Evolutionary conservation across 2,888 invertebrate species (phyloP).

Genomic region (Drosophila rellima): DNA sequence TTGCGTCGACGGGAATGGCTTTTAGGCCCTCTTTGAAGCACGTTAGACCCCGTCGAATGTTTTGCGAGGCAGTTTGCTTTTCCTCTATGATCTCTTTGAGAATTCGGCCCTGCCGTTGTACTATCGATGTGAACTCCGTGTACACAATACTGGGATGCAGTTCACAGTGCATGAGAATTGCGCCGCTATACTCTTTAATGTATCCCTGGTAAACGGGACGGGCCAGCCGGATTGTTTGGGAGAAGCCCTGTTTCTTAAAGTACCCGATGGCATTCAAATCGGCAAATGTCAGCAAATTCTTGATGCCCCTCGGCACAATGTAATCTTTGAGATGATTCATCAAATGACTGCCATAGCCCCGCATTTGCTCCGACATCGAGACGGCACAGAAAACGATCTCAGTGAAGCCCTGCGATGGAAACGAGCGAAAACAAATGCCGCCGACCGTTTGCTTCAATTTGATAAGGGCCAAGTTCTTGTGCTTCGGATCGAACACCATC

Average conservation of each 20-base stretch:
- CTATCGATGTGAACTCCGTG: conserved; percentile 92
- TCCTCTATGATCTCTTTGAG: conserved; percentile 88
- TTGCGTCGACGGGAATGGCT: conserved; percentile 87
- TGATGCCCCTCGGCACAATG: conserved; percentile 92
- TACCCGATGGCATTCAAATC: conserved; percentile 4
- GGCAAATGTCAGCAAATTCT: conserved; percentile 86
- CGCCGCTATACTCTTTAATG: conserved; percentile 85
- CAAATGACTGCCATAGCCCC: conserved; percentile 98
- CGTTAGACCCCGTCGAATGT: conserved; percentile 92
- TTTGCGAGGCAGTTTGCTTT: conserved; percentile 85
- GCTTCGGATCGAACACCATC: neutral
- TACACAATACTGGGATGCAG: conserved; percentile 96
- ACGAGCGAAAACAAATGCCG: conserved; percentile 96
- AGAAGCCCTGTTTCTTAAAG: neutral
- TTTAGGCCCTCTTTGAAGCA: conserved; percentile 95
- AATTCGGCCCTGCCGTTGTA: conserved; percentile 95
- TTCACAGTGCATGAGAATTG: conserved; percentile 99
- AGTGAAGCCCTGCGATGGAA: conserved; percentile 96
- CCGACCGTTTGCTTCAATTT: neutral
- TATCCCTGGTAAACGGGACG: neutral
- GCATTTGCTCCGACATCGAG: conserved; percentile 96
- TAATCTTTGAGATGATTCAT: conserved; percentile 99
- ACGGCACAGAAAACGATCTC: conserved; percentile 99
- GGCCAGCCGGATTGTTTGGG: neutral
- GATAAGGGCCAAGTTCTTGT: conserved; percentile 1